These are phyloP conservation scores for Lepisosteus oculatus DNA, from an alignment of 2,113 vertebrate genomes.

Conservation along the genomic window DNA sequence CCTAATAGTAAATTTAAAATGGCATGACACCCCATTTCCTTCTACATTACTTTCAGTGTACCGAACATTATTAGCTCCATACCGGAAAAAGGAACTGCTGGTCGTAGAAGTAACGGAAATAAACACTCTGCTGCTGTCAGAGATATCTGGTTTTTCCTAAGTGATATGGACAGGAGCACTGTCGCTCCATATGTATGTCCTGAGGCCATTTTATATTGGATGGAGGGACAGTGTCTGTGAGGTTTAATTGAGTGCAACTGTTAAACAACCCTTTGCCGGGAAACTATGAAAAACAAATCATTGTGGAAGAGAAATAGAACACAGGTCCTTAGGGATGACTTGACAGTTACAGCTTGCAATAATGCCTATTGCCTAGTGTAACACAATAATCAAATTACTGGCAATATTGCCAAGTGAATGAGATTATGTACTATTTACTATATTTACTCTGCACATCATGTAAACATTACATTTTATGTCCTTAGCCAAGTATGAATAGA, in stretches of 20 bases:
- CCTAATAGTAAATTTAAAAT: constrained; percentile 3
- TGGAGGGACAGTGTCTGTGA: not conserved
- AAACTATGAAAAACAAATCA: too few species aligned
- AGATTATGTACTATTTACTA: too few species aligned
- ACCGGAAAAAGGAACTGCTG: not conserved
- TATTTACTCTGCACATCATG: too few species aligned
- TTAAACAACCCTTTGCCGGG: not conserved
- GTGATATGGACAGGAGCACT: not conserved
- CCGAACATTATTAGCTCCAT: not conserved
- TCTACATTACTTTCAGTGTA: not conserved
- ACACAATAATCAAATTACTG: too few species aligned
- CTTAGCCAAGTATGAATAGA: too few species aligned
- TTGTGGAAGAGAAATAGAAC: too few species aligned
- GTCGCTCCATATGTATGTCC: not conserved
- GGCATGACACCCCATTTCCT: constrained; percentile 7
- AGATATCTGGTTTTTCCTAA: not conserved
- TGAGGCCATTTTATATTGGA: not conserved
- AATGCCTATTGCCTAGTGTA: too few species aligned
- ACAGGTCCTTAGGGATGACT: too few species aligned
- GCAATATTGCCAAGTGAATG: too few species aligned
- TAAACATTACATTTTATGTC: too few species aligned
- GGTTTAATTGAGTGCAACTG: not conserved
- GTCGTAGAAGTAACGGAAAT: not conserved
- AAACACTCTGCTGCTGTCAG: not conserved
- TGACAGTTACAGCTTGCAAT: too few species aligned